Conservation (phyloP, 2,888 invertebrate genomes). For the Phortica magna region DNA sequence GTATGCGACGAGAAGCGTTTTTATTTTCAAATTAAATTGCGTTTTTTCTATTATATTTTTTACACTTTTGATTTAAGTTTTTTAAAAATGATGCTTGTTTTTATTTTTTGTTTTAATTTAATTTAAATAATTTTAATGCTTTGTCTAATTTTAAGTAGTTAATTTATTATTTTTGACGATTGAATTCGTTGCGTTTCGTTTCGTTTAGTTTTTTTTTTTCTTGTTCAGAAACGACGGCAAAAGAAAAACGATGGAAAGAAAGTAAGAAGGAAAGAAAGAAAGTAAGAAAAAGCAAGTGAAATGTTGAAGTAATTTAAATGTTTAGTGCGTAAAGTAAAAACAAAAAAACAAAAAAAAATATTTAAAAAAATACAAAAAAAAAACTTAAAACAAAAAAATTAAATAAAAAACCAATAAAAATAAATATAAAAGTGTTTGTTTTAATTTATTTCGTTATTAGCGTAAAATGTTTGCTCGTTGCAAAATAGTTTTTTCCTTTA, state of each 20-base stretch:
- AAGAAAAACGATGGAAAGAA: neutral
- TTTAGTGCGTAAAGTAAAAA: conserved; percentile 62
- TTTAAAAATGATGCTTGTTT: conserved; percentile 16
- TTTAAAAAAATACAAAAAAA: conserved; percentile 53
- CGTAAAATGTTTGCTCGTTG: neutral
- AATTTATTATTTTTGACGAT: conserved; percentile 68
- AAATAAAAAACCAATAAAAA: conserved; percentile 48
- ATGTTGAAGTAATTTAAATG: conserved; percentile 48
- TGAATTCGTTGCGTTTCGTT: conserved; percentile 33
- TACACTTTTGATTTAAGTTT: neutral
- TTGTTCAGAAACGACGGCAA: too few relatives aligned
- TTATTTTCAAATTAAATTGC: conserved; percentile 14
- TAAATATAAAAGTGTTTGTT: conserved; percentile 41
- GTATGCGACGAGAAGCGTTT: neutral
- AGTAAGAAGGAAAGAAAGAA: conserved; percentile 38
- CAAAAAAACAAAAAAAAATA: conserved; percentile 46
- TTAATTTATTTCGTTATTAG: conserved; percentile 37
- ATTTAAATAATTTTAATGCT: conserved; percentile 36
- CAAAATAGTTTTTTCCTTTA: conserved; percentile 44
- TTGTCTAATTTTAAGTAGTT: conserved; percentile 75
- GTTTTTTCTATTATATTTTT: neutral
- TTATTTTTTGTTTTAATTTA: conserved; percentile 23
- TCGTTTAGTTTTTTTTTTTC: conserved; percentile 11
- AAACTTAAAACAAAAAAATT: conserved; percentile 46
- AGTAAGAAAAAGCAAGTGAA: conserved; percentile 28